A percentile compares a stretch with the other conserved stretches of the same genome.
Conservation (phyloP, 2,888 invertebrate species). For the Callimorpha dominula region DNA sequence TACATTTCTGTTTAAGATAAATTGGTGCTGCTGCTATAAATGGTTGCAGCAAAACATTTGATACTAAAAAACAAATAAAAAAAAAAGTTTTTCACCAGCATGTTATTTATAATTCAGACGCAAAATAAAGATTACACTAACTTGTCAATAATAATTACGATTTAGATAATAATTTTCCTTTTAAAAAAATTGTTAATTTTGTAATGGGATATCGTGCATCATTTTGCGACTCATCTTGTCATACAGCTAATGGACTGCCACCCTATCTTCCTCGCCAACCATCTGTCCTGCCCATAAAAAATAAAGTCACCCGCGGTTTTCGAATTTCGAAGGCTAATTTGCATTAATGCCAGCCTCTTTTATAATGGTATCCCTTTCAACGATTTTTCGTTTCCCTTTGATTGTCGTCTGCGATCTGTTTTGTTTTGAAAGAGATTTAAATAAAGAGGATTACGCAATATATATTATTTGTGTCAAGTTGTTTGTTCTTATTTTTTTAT, state of each 20-base stretch:
- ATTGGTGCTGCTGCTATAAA: too few species aligned
- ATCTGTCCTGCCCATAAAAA: constrained; percentile 49
- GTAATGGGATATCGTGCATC: background rate
- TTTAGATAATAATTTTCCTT: too few species aligned
- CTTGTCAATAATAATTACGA: too few species aligned
- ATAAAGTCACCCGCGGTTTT: constrained; percentile 40
- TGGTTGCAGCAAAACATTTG: too few species aligned
- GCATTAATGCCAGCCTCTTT: constrained; percentile 51
- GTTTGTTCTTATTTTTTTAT: background rate
- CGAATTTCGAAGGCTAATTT: constrained; percentile 48
- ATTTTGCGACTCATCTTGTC: constrained; percentile 15
- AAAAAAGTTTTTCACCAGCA: too few species aligned
- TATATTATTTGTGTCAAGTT: background rate
- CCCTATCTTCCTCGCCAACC: constrained; percentile 41
- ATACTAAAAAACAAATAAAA: too few species aligned
- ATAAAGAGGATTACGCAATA: background rate
- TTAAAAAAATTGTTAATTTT: background rate
- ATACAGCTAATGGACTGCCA: constrained; percentile 18
- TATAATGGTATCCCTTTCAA: constrained; percentile 45
- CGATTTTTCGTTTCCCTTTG: constrained; percentile 43
- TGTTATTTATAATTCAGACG: too few species aligned
- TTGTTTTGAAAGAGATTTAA: constrained; percentile 12
- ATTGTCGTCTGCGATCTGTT: constrained; percentile 22
- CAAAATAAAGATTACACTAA: too few species aligned
- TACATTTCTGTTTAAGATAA: too few species aligned